Percentiles rank a stretch among this genome's conserved stretches.
Conservation (phyloP, 1,140 invertebrate genomes). For the Triops longicaudatus region DNA sequence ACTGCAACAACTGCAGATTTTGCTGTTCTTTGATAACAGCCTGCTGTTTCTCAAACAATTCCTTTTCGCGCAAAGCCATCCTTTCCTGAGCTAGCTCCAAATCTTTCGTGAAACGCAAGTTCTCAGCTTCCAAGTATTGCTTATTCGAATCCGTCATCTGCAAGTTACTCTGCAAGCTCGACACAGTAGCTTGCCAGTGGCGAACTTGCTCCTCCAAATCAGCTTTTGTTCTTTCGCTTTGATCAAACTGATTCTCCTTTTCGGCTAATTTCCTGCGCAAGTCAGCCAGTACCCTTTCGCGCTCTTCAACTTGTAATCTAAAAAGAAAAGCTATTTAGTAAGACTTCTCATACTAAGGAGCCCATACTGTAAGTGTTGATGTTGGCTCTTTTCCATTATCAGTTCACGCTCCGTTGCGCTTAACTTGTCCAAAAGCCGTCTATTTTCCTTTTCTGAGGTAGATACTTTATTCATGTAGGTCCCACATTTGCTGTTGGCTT, state of each 20-base stretch:
- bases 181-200: slow-evolving; percentile 16
- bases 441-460: neutral
- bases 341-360: neutral
- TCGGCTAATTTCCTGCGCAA: slow-evolving; percentile 13
- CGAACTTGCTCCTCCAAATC: slow-evolving; percentile 22
- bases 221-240: neutral
- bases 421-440: slow-evolving; percentile 17
- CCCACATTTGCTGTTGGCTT: neutral
- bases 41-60: slow-evolving; percentile 17
- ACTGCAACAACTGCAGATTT: neutral
- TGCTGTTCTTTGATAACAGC: slow-evolving; percentile 17
- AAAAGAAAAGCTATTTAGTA: neutral
- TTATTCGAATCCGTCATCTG: slow-evolving; percentile 19
- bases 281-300: slow-evolving; percentile 12
- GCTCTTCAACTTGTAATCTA: slow-evolving; percentile 14
- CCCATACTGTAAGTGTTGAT: slow-evolving; percentile 17
- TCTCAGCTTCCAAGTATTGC: neutral
- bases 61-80: neutral
- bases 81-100: neutral
- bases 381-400: slow-evolving; percentile 17
- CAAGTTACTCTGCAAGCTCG: slow-evolving; percentile 19
- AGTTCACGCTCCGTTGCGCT: slow-evolving; percentile 25
- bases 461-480: neutral
- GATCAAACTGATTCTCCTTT: slow-evolving; percentile 12
- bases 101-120: slow-evolving; percentile 3